phyloP scores from a whole-genome alignment of 2,888 invertebrate species.

The Alsophila aescularia region DNA sequence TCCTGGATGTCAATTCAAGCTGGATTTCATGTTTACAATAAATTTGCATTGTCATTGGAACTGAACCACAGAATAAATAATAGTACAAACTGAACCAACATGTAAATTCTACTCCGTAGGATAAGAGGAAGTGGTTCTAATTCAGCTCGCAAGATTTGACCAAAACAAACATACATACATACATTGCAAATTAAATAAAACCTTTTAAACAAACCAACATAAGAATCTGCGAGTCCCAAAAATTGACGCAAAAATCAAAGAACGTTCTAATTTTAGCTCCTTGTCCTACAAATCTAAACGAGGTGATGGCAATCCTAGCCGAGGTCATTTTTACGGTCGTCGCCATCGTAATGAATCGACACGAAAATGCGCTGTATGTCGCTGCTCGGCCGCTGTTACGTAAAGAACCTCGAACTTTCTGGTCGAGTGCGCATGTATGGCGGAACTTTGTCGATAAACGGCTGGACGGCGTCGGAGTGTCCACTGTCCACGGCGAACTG shows the following conservation, averaged over 20 bases:
- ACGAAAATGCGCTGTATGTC: constrained; percentile 64
- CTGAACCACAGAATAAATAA: too few species aligned
- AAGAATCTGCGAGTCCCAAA: neutral
- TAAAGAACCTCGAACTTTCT: constrained; percentile 70
- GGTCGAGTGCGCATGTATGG: constrained; percentile 71
- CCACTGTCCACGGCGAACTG: constrained; percentile 43
- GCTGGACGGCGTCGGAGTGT: constrained; percentile 59
- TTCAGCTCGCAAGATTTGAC: too few species aligned
- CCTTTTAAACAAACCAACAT: too few species aligned
- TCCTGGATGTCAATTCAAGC: too few species aligned
- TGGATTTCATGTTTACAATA: too few species aligned
- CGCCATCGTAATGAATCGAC: constrained; percentile 58
- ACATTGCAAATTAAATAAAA: too few species aligned
- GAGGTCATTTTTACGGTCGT: constrained; percentile 60
- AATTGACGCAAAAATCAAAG: neutral
- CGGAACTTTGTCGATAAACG: constrained; percentile 69
- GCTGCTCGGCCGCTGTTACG: constrained; percentile 65
- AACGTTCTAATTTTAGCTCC: constrained; percentile 5
- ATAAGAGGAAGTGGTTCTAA: too few species aligned
- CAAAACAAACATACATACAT: too few species aligned
- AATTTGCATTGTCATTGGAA: too few species aligned
- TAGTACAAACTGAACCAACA: too few species aligned
- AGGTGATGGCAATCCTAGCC: constrained; percentile 29
- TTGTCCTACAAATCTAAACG: constrained; percentile 39
- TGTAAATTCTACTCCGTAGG: too few species aligned